Conservation (phyloP, 1,140 invertebrate genomes). For the Aphelenchoides avenae region DNA sequence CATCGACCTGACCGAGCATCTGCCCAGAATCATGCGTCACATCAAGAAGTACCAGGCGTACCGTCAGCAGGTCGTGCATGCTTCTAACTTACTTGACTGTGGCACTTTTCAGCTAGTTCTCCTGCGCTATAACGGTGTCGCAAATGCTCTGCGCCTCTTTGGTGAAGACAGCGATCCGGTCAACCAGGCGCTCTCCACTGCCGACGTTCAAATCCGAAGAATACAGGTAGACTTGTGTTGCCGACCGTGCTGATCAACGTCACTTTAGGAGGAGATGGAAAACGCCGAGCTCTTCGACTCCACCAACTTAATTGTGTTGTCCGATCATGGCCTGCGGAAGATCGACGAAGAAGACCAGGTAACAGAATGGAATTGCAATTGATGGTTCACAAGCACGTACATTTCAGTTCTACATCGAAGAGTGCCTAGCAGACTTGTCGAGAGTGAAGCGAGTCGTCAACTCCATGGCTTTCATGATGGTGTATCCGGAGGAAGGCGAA, state of each 20-base stretch:
- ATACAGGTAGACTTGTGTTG: too few relatives aligned
- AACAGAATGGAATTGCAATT: too few relatives aligned
- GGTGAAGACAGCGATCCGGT: constrained; percentile 44
- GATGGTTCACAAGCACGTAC: too few relatives aligned
- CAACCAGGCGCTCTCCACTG: constrained; percentile 41
- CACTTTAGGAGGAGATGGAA: too few relatives aligned
- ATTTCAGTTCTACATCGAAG: constrained; percentile 56
- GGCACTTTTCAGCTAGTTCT: constrained; percentile 44
- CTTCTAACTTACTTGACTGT: too few relatives aligned
- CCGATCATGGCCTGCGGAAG: constrained; percentile 50
- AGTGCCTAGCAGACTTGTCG: constrained; percentile 52
- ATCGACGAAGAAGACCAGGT: constrained; percentile 55
- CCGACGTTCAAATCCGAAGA: constrained; percentile 43
- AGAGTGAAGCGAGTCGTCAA: constrained; percentile 54
- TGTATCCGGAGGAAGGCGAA: constrained; percentile 47
- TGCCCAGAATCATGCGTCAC: constrained; percentile 49
- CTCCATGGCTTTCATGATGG: constrained; percentile 50
- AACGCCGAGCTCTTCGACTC: constrained; percentile 20
- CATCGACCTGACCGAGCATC: constrained; percentile 37
- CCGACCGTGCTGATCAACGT: too few relatives aligned
- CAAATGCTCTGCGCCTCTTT: constrained; percentile 38
- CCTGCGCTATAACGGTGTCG: constrained; percentile 46
- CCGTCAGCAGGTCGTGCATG: constrained; percentile 44
- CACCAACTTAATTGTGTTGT: constrained; percentile 56
- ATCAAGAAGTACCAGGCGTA: constrained; percentile 55